Evolutionary conservation across 2,888 invertebrate genomes (phyloP).

Genomic region (Yponomeuta plumbellus): DNA sequence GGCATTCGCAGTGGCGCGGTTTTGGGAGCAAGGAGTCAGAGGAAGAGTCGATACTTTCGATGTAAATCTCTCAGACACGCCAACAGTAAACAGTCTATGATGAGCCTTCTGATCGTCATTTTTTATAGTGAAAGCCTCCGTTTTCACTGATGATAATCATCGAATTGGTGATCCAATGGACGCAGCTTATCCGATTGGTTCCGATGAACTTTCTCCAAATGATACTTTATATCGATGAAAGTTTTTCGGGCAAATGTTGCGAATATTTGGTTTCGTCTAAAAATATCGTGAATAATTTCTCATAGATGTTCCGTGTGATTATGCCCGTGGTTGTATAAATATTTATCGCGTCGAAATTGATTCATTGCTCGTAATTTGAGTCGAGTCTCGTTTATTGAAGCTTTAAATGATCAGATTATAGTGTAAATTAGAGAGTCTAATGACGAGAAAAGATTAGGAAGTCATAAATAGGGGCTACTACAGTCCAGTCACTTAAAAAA

Average conservation of each 20-base stretch:
- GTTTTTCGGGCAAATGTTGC: background rate
- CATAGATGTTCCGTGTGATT: background rate
- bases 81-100: too few species aligned
- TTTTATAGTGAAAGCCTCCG: background rate
- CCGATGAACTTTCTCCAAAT: background rate
- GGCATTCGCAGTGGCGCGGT: too few species aligned
- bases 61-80: too few species aligned
- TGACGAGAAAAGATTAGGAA: too few species aligned
- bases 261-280: background rate
- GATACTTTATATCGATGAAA: background rate
- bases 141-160: background rate
- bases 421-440: too few species aligned
- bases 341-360: background rate
- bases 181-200: background rate
- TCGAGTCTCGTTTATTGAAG: background rate
- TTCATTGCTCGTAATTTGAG: background rate
- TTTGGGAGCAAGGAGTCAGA: too few species aligned
- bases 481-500: too few species aligned
- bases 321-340: background rate
- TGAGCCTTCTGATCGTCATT: too few species aligned
- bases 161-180: background rate
- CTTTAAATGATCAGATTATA: background rate
- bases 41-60: too few species aligned
- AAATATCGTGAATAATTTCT: background rate
- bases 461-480: too few species aligned